phyloP scores from a whole-genome alignment of 2,888 invertebrate species.

The Cryptocephalus primarius region DNA sequence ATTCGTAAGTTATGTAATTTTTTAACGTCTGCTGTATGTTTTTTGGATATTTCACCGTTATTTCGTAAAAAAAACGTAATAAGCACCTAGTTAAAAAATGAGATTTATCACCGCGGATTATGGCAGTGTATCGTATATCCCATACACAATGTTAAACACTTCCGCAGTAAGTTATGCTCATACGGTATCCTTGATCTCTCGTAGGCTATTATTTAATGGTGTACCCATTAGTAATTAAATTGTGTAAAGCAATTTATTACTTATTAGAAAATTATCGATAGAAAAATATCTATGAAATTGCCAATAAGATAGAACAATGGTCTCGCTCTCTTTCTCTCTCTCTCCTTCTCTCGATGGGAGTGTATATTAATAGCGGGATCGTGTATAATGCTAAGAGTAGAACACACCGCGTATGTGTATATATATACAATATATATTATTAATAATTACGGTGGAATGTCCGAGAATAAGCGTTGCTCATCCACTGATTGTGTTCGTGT shows the following conservation, averaged over 20 bases:
- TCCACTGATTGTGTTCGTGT: slow-evolving; percentile 37
- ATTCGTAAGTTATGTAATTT: no score
- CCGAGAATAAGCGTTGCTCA: slow-evolving; percentile 24
- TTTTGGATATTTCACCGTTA: no score
- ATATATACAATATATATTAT: slow-evolving; percentile 7
- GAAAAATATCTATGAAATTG: slow-evolving; percentile 15
- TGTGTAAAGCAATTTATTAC: slow-evolving; percentile 16
- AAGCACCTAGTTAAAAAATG: no score
- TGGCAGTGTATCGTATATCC: no score
- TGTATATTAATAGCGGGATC: slow-evolving; percentile 24
- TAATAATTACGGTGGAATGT: slow-evolving; percentile 29
- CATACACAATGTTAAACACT: not conserved
- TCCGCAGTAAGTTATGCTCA: not conserved
- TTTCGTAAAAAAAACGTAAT: no score
- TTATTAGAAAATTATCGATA: slow-evolving; percentile 16
- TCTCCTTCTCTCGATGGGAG: slow-evolving; percentile 14
- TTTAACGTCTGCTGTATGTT: no score
- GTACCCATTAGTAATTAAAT: slow-evolving; percentile 9
- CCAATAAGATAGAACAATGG: slow-evolving; percentile 19
- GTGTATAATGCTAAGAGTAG: slow-evolving; percentile 17
- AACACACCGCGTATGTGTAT: slow-evolving; percentile 13
- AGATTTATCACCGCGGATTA: no score
- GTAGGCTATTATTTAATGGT: not conserved
- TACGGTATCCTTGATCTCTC: not conserved
- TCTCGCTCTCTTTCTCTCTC: not conserved